Evolutionary conservation across 2,888 invertebrate species (phyloP), one percentile per base, ranked within the genome.

Genomic region (Monoplex corrugatus): DNA sequence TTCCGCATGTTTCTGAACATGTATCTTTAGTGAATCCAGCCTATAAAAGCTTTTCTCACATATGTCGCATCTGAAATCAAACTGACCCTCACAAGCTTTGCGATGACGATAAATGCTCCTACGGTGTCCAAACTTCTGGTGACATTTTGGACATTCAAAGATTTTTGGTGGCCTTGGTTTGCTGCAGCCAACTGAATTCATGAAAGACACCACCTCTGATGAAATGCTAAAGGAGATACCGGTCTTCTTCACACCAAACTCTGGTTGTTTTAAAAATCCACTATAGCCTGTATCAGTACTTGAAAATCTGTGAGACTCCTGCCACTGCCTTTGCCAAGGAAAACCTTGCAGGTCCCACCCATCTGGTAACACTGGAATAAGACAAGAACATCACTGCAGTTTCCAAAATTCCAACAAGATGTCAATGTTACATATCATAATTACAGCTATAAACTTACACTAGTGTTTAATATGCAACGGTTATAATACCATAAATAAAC

Each of bases 21-120:
- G 90, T 44, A 82, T 68, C 75, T 82, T 90, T 28, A 89, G 40
- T 19, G 90, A 90, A 86, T 90, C 90, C n/a, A 82, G 86, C 1
- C 90, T 87, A 45, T 90, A 87, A 75, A 90, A 90, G 40, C 38
- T 88, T 83, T 89, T 87, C 35, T 87, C 90, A 86, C 90, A 90
- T 10, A 88, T 19, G 8, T 86, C 43, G 43, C 90, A 90, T 23
- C 84, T 40, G 82, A 90, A 90, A 50, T 75, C 83, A 78, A 84
- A 87, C 40, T 87, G 57, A 3, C 87, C 87, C 32, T 87, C 87
- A 78, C 87, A 87, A 28, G 87, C 87, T 87, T 87, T 87, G 16
- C 87, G 87, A 50, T 87, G 87, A 5, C 87, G 40, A 43, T 87
- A 87, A 35, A 87, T 87, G 38, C 87, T 87, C 45, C 87, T 75